These are phyloP conservation scores for Eulithis testata DNA, from an alignment of 2,888 invertebrate species.

Conservation along the genomic window DNA sequence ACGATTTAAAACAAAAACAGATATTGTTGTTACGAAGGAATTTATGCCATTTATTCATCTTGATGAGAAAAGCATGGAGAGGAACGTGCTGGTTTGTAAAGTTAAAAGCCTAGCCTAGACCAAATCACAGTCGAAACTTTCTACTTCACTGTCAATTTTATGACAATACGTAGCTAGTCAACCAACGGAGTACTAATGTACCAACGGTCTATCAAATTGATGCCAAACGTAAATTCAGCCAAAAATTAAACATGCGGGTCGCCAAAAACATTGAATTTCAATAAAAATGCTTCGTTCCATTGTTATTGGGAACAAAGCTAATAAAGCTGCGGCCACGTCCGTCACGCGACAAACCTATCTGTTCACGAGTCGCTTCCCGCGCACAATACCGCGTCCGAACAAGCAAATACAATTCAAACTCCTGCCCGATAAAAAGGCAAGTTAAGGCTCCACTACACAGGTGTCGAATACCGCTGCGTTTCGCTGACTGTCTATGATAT, in stretches of 20 bases:
- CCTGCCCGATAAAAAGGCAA: constrained; percentile 21
- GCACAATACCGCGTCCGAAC: constrained; percentile 21
- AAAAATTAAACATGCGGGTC: constrained; percentile 13
- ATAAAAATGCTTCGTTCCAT: constrained; percentile 22
- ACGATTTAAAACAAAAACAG: neutral
- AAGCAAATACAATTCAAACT: constrained; percentile 27
- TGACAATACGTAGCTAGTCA: no score
- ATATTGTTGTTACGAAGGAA: no score
- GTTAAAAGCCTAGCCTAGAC: no score
- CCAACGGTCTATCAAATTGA: neutral
- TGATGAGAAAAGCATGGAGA: neutral
- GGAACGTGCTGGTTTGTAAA: no score
- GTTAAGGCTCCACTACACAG: constrained; percentile 5
- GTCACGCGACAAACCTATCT: constrained; percentile 34
- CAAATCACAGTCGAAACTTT: no score
- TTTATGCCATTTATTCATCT: no score
- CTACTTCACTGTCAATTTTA: no score
- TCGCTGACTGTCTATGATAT: no score
- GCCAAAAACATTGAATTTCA: constrained; percentile 19
- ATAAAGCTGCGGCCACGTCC: constrained; percentile 27
- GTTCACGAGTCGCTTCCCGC: constrained; percentile 29
- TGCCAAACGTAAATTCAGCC: neutral
- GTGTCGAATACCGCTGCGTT: neutral
- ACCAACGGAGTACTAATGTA: no score
- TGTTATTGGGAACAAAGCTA: constrained; percentile 32